Evolutionary conservation across 2,888 invertebrate genomes (phyloP).

Genomic region (Eupithecia exiguata): DNA sequence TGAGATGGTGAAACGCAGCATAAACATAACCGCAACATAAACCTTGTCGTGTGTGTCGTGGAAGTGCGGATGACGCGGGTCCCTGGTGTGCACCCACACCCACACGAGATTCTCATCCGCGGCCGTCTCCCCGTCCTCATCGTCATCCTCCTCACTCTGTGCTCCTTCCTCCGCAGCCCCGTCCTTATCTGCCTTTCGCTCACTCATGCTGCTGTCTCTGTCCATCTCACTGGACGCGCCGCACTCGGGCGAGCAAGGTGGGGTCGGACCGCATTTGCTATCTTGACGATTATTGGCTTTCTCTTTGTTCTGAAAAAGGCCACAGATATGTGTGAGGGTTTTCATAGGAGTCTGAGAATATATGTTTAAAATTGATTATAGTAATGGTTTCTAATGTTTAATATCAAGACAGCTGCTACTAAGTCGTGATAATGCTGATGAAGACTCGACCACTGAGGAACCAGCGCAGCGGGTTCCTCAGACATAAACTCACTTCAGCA

Average conservation of each 20-base stretch:
- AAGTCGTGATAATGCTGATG: not conserved
- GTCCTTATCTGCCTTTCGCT: not conserved
- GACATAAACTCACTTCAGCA: conserved; percentile 52
- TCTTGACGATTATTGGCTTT: conserved; percentile 54
- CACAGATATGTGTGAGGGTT: not conserved
- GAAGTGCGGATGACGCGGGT: conserved; percentile 87
- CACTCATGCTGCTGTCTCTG: conserved; percentile 25
- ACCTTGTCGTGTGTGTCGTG: conserved; percentile 85
- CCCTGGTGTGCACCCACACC: conserved; percentile 87
- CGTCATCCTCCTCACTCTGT: conserved; percentile 27
- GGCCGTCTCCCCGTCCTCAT: conserved; percentile 71
- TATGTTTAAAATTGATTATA: not conserved
- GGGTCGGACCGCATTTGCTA: conserved; percentile 79
- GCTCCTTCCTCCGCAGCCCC: not conserved
- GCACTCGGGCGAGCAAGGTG: conserved; percentile 86
- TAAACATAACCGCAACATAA: too few relatives aligned
- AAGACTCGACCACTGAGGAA: not conserved
- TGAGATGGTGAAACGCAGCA: too few relatives aligned
- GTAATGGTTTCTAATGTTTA: not conserved
- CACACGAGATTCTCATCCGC: conserved; percentile 88
- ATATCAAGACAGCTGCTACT: not conserved
- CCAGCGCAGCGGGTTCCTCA: not conserved
- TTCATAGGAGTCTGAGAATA: not conserved
- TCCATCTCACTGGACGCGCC: conserved; percentile 43
- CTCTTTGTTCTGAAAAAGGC: conserved; percentile 37